phyloP scores from a whole-genome alignment of 2,888 invertebrate genomes.

The Ormyrus labotus region DNA sequence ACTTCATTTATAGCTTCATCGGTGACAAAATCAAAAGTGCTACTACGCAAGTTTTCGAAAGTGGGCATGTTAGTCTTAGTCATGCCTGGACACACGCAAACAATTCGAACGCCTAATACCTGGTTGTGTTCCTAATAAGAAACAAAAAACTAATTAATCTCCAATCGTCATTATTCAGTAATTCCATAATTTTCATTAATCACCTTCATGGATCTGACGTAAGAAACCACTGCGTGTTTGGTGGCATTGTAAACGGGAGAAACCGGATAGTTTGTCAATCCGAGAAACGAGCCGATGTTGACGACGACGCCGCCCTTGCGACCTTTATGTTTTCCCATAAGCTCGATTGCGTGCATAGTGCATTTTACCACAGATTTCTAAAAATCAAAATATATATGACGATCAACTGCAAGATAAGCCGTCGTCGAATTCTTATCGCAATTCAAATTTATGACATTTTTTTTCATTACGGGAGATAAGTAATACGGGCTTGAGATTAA shows the following conservation, averaged over 20 bases:
- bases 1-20: not conserved
- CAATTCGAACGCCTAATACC: constrained; percentile 19
- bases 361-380: constrained; percentile 74
- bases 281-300: constrained; percentile 81
- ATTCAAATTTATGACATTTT: too few species aligned
- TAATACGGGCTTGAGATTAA: too few species aligned
- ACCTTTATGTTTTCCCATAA: constrained; percentile 74
- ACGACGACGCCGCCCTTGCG: constrained; percentile 80
- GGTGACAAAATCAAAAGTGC: constrained; percentile 3
- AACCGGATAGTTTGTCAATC: constrained; percentile 66
- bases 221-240: constrained; percentile 75
- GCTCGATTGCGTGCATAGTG: constrained; percentile 72
- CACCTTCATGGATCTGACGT: constrained; percentile 70
- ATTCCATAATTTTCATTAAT: not conserved
- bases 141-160: not conserved
- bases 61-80: constrained; percentile 25
- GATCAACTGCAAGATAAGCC: too few species aligned
- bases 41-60: not conserved
- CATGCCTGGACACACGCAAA: constrained; percentile 34
- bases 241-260: constrained; percentile 80
- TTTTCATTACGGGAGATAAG: too few species aligned
- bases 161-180: too few species aligned
- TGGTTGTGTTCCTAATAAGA: constrained; percentile 12
- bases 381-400: not conserved
- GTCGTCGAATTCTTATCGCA: too few species aligned